A percentile compares a stretch with the other conserved stretches of the same genome.
These are phyloP conservation scores for Pungitius pungitius DNA, from an alignment of 2,113 vertebrate species.

Conservation along the genomic window DNA sequence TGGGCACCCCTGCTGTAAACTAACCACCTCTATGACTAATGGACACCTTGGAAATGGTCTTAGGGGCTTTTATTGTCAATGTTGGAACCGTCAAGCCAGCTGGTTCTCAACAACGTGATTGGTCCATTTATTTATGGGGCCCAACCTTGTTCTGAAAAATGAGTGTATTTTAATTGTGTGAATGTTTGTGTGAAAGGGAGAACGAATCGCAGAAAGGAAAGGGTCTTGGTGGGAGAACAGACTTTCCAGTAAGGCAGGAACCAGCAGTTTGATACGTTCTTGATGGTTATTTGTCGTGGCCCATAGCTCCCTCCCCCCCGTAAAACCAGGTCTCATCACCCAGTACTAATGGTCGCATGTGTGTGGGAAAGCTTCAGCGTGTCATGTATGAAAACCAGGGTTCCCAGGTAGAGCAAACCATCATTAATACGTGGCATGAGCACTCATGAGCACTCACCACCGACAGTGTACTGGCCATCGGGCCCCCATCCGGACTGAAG, in stretches of 20 bases:
- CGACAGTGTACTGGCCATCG: conserved; percentile 75
- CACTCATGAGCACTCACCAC: conserved; percentile 64
- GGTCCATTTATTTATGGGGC: neutral
- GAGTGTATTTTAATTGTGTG: neutral
- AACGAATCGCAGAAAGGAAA: too few species aligned
- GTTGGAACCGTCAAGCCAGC: too few species aligned
- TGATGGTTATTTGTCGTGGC: neutral
- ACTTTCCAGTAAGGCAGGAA: neutral
- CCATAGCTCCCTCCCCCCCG: neutral
- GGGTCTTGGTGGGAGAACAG: too few species aligned
- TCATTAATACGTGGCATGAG: neutral
- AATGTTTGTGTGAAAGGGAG: neutral
- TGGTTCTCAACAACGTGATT: neutral
- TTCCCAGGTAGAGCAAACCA: too few species aligned
- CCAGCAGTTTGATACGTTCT: neutral
- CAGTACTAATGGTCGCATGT: neutral
- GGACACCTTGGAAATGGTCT: neutral
- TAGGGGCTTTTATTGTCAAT: neutral
- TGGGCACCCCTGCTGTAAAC: too few species aligned
- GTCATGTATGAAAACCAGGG: neutral
- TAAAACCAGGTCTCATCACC: neutral
- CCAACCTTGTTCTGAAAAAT: too few species aligned
- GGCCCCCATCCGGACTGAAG: conserved; percentile 61
- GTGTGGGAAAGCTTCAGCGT: neutral
- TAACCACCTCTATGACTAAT: neutral